Percentiles rank a stretch among this genome's conserved stretches.
phyloP scores from a whole-genome alignment of 1,140 invertebrate species.

The Zaprionus lachaisei region DNA sequence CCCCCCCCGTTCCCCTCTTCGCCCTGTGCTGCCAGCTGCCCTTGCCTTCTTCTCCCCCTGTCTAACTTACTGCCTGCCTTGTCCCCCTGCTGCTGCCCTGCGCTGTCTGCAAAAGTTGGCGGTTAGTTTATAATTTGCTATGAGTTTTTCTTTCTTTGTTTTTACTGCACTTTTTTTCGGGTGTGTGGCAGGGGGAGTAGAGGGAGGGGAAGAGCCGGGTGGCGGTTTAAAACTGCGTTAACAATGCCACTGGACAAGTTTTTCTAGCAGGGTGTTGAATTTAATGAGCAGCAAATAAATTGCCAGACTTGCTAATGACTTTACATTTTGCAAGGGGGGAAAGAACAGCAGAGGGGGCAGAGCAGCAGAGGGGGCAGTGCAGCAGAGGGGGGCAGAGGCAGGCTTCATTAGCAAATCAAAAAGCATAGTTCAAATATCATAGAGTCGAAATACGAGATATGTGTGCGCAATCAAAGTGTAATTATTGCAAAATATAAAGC shows the following conservation, averaged over 20 bases:
- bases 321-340: not conserved
- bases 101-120: constrained; percentile 37
- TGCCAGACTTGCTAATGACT: constrained; percentile 41
- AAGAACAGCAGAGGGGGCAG: not conserved
- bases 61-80: not conserved
- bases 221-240: constrained; percentile 46
- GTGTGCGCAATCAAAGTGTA: constrained; percentile 13
- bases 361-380: not conserved
- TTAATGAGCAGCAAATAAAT: constrained; percentile 56
- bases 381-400: not conserved
- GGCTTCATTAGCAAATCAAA: constrained; percentile 22
- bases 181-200: too few relatives aligned
- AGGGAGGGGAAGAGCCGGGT: not conserved
- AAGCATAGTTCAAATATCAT: not conserved
- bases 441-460: not conserved
- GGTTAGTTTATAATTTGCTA: constrained; percentile 55
- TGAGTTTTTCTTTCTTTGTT: constrained; percentile 27
- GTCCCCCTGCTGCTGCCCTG: too few relatives aligned
- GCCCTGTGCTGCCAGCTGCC: not conserved
- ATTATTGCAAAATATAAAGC: constrained; percentile 5
- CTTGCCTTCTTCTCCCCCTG: not conserved
- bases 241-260: constrained; percentile 54
- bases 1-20: not conserved
- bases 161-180: not conserved
- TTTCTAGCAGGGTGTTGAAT: constrained; percentile 46